Evolutionary conservation across 2,113 vertebrate species (phyloP).

Genomic region (Gallinago jamesoni): DNA sequence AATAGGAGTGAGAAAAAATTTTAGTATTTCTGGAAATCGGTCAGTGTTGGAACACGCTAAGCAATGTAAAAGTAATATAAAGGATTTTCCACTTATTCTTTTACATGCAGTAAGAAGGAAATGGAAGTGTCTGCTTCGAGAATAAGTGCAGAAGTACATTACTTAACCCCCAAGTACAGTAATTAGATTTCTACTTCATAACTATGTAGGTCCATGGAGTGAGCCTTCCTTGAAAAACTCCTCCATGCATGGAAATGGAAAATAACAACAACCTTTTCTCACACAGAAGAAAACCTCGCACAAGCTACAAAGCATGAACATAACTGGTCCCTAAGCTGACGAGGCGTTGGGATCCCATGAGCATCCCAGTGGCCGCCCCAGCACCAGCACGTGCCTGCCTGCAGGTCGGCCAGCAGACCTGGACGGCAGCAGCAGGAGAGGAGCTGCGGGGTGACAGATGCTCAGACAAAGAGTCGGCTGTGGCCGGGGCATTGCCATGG

Average conservation of each 20-base stretch:
- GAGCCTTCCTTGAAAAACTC: neutral
- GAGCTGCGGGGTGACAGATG: fast-evolving
- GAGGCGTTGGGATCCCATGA: neutral
- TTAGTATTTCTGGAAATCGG: neutral
- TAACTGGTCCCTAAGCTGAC: neutral
- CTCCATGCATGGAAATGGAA: neutral
- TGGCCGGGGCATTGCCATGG: neutral
- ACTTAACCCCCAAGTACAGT: neutral
- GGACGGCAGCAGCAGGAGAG: neutral
- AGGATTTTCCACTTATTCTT: neutral
- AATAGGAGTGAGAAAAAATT: neutral
- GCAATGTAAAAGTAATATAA: neutral
- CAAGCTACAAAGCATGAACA: neutral
- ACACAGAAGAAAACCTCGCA: neutral
- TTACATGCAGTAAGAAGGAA: neutral
- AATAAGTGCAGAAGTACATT: neutral
- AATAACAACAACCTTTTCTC: neutral
- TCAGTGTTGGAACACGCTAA: neutral
- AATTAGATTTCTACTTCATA: neutral
- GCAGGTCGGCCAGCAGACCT: neutral
- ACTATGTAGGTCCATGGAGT: neutral
- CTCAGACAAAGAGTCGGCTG: neutral
- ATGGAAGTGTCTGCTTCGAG: neutral
- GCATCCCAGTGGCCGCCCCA: neutral
- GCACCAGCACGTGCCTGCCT: neutral